Evolutionary conservation across 2,888 invertebrate genomes (phyloP).

Genomic region (Sesia bembeciformis): DNA sequence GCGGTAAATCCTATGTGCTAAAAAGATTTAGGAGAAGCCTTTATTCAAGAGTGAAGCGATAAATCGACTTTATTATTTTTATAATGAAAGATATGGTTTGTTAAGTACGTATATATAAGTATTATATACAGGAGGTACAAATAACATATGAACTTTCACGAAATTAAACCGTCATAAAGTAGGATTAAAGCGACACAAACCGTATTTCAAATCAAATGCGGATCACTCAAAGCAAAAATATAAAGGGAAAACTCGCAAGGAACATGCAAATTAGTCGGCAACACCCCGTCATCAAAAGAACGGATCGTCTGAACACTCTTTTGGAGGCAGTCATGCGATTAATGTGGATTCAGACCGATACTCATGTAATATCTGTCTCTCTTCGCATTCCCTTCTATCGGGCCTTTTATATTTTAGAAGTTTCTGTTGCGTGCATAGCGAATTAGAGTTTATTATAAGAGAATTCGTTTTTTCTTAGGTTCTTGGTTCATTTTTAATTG

Average conservation of each 20-base stretch:
- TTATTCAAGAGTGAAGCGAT: too few species aligned
- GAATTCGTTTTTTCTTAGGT: not conserved
- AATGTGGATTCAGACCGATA: slow-evolving; percentile 3
- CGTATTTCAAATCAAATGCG: not conserved
- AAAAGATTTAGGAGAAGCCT: too few species aligned
- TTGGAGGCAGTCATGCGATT: slow-evolving; percentile 15
- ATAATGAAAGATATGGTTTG: too few species aligned
- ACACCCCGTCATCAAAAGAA: not conserved
- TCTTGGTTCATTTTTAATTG: not conserved
- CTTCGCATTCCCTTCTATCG: not conserved
- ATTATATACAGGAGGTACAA: not conserved
- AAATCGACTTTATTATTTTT: too few species aligned
- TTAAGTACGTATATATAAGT: too few species aligned
- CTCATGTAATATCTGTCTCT: not conserved
- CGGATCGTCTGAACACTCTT: slow-evolving; percentile 1
- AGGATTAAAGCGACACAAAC: not conserved
- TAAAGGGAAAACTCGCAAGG: not conserved
- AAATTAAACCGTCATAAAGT: not conserved
- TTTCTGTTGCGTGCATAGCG: not conserved
- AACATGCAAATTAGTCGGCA: not conserved
- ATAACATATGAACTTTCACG: not conserved
- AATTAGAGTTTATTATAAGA: not conserved
- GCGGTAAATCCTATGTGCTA: too few species aligned
- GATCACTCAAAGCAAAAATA: not conserved
- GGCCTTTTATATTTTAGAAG: not conserved